Evolutionary conservation across 2,113 vertebrate species (phyloP).

Genomic region (Cololabis saira): DNA sequence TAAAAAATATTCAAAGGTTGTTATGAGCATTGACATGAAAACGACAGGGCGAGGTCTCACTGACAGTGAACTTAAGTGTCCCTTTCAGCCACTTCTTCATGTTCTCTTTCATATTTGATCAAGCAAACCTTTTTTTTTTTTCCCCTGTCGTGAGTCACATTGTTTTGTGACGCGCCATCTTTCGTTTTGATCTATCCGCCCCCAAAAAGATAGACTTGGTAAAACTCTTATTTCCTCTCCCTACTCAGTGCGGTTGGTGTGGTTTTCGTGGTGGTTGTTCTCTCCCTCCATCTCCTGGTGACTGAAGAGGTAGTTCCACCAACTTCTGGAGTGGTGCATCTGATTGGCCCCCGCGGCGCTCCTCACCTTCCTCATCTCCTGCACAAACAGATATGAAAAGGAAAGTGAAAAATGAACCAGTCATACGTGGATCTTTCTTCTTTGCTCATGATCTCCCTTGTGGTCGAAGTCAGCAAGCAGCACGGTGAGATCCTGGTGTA

Average conservation of each 20-base stretch:
- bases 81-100: conserved; percentile 14
- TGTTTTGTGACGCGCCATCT: conserved; percentile 20
- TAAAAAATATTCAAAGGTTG: conserved; percentile 29
- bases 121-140: conserved; percentile 4
- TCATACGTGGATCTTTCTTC: too few relatives aligned
- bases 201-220: background rate
- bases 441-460: too few relatives aligned
- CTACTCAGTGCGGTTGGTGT: conserved; percentile 71
- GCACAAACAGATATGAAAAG: background rate
- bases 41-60: conserved; percentile 7
- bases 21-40: conserved; percentile 34
- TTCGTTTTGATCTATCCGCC: background rate
- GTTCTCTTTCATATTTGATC: conserved; percentile 1
- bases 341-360: conserved; percentile 58
- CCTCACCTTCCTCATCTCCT: conserved; percentile 74
- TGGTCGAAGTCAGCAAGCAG: too few relatives aligned
- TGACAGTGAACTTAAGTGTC: background rate
- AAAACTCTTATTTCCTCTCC: background rate
- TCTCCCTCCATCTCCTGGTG: conserved; percentile 81
- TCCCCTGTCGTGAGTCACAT: background rate
- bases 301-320: conserved; percentile 83
- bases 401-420: background rate
- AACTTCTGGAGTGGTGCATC: conserved; percentile 79
- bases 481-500: too few relatives aligned
- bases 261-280: conserved; percentile 64